Percentiles rank a stretch among this genome's conserved stretches.
These are phyloP conservation scores for Hypothenemus hampei DNA, from an alignment of 1,140 invertebrate species.

Conservation along the genomic window DNA sequence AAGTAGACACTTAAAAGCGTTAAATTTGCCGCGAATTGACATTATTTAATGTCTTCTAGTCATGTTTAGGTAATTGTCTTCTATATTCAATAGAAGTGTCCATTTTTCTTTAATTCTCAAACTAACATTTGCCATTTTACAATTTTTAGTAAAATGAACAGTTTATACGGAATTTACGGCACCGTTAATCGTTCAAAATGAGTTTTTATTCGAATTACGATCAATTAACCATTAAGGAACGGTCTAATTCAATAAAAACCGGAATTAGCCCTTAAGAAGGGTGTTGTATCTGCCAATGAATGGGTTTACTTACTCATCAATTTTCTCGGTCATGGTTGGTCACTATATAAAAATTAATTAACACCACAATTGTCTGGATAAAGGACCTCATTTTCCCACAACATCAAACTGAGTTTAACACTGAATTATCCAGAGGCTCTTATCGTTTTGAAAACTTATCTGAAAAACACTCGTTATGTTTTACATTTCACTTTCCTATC, in stretches of 20 bases:
- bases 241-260: slow-evolving; percentile 4
- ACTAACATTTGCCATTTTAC: background rate
- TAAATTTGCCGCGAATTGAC: too few species aligned
- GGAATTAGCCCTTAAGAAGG: slow-evolving; percentile 16
- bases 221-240: background rate
- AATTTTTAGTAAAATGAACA: too few species aligned
- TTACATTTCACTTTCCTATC: too few species aligned
- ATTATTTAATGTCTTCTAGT: too few species aligned
- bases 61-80: too few species aligned
- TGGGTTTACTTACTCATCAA: slow-evolving; percentile 71
- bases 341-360: slow-evolving; percentile 61
- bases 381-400: slow-evolving; percentile 41
- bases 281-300: slow-evolving; percentile 24
- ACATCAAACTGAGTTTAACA: background rate
- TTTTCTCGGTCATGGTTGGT: slow-evolving; percentile 70
- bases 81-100: too few species aligned
- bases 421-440: too few species aligned
- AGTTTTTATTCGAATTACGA: slow-evolving; percentile 7
- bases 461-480: too few species aligned
- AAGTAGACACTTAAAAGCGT: background rate
- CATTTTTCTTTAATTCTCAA: background rate
- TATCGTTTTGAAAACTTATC: too few species aligned
- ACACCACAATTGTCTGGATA: slow-evolving; percentile 56
- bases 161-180: too few species aligned
- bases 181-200: background rate